Evolutionary conservation across 2,113 vertebrate genomes (phyloP).

Genomic region (Myotis davidii): DNA sequence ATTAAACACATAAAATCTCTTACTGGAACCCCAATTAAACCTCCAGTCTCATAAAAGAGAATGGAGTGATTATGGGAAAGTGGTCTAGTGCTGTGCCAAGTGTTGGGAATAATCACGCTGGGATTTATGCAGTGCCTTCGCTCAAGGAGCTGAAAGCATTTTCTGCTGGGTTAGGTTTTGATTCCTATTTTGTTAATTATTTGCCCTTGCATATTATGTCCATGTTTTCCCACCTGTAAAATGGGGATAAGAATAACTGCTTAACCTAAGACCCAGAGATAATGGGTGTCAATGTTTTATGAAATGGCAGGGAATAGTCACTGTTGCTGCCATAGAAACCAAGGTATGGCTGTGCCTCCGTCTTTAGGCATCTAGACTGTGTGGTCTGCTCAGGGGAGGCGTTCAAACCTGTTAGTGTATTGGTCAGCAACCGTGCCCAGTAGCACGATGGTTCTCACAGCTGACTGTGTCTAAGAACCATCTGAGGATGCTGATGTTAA

Average conservation of each 20-base stretch:
- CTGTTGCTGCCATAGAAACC: not conserved
- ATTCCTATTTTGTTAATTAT: constrained; percentile 2
- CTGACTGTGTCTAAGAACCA: not conserved
- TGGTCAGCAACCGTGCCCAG: not conserved
- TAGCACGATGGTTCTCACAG: not conserved
- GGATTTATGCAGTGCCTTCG: not conserved
- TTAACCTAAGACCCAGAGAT: not conserved
- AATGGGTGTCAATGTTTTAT: not conserved
- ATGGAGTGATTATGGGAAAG: constrained; percentile 64
- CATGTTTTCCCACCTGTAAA: not conserved
- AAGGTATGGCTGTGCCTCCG: not conserved
- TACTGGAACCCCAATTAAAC: constrained; percentile 73
- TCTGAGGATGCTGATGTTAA: not conserved
- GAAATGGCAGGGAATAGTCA: not conserved
- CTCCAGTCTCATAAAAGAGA: constrained; percentile 70
- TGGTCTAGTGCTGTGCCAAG: constrained; percentile 29
- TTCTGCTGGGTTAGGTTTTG: not conserved
- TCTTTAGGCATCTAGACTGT: not conserved
- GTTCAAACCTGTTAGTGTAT: not conserved
- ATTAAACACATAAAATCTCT: constrained; percentile 75
- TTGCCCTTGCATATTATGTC: not conserved
- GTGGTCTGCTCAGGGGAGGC: not conserved
- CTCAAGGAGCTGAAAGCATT: not conserved
- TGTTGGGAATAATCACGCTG: constrained; percentile 24
- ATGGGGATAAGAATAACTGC: not conserved